Evolutionary conservation across 2,888 invertebrate genomes (phyloP), one percentile per base, ranked within the genome.

Genomic region (Drosophila barbarae): DNA sequence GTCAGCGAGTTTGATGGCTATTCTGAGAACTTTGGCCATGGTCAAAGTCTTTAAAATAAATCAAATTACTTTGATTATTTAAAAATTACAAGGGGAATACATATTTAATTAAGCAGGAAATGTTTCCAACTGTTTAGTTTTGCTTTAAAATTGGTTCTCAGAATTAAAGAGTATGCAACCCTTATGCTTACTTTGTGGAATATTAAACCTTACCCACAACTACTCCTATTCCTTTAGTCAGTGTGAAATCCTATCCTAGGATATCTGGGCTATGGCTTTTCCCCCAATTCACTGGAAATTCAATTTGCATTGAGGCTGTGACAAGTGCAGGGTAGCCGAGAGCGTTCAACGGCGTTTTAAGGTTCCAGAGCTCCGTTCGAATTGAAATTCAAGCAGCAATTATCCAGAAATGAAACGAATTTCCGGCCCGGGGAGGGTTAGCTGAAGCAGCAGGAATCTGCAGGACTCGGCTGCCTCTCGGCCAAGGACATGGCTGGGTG

Each of bases 351-450:
- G 36, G 36, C 15, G 65, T 64, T 63, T 63, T 64, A 63, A 63
- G 63, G 36, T 32, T 47, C 46, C 32, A 32, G 41, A 32, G 15
- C 69, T 60, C 70, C 68, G 71, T 77, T 72, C 72, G 84, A 80
- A 81, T 81, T 81, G 80, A 81, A 85, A 81, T 85, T 81, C 84
- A 82, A 81, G 81, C 76, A 84, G 81, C 84, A 85, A 82, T 82
- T 82, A 82, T 78, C 84, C 73, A 54, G 71, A 77, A 72, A 71
- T 63, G 63, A 66, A 69, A 65, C 36, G 42, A 71, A 67, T 61
- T 60, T 52, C 44, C 44, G 23, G 53, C 21, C 32, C 10, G 9
- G 36, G 32, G 13, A 3, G 28, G 28, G 28, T 32, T 13, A 7
- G 53, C 15, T 8, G n/a, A n/a, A 32, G 53, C 26, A 30, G 56